A percentile compares a stretch with the other conserved stretches of the same genome.
phyloP scores from a whole-genome alignment of 2,113 vertebrate genomes.

The Lethenteron reissneri region DNA sequence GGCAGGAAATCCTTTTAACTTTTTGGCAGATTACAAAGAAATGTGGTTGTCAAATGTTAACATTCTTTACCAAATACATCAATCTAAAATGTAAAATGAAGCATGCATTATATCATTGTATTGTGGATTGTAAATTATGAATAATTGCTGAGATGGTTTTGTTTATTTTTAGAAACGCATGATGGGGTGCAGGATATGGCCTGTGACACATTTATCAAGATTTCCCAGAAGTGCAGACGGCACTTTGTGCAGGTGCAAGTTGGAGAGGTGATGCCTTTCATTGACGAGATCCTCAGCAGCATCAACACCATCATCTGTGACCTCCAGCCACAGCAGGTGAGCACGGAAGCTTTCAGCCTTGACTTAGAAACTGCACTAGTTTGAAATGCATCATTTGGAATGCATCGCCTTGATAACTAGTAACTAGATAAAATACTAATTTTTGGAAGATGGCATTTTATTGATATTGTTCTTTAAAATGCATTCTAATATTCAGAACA shows the following conservation, averaged over 20 bases:
- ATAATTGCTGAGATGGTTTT: neutral
- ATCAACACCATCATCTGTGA: conserved; percentile 99
- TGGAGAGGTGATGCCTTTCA: conserved; percentile 97
- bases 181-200: conserved; percentile 98
- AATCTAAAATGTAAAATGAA: too few relatives aligned
- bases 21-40: conserved; percentile 7
- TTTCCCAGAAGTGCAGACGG: conserved; percentile 91
- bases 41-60: conserved; percentile 8
- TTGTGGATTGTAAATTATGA: neutral
- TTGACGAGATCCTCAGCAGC: conserved; percentile 94
- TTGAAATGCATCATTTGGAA: too few relatives aligned
- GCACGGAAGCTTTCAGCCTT: neutral
- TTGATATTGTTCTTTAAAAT: neutral
- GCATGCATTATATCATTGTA: neutral
- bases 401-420: too few relatives aligned
- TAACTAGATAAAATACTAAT: too few relatives aligned
- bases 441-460: too few relatives aligned
- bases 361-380: too few relatives aligned
- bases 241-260: conserved; percentile 98
- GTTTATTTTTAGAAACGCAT: conserved; percentile 51
- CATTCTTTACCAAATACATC: conserved; percentile 2
- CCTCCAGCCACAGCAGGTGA: conserved; percentile 90
- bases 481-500: neutral
- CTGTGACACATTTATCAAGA: conserved; percentile 97
- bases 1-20: neutral